Percentiles rank a stretch among this genome's conserved stretches.
These are phyloP conservation scores for Laupala kohalensis DNA, from an alignment of 1,140 invertebrate species.

Conservation along the genomic window DNA sequence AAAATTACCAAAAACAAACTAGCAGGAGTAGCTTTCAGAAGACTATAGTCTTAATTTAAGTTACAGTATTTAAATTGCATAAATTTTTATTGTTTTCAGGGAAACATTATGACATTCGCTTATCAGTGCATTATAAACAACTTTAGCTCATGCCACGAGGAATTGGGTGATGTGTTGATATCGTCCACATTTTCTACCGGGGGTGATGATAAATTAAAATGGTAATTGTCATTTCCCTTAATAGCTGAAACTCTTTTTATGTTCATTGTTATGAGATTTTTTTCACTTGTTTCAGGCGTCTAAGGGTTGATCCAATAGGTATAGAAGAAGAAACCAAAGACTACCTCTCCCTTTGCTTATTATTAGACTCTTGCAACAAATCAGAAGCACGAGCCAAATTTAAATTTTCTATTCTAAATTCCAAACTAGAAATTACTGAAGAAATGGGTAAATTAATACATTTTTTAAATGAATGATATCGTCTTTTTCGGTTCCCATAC, in stretches of 20 bases:
- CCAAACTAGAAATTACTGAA: slow-evolving; percentile 99
- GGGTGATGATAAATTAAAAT: slow-evolving; percentile 98
- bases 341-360: slow-evolving; percentile 94
- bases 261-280: no score
- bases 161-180: slow-evolving; percentile 99
- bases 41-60: no score
- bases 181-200: slow-evolving; percentile 98
- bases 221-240: slow-evolving; percentile 44
- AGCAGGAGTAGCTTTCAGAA: no score
- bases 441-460: slow-evolving; percentile 70
- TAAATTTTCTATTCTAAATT: slow-evolving; percentile 99
- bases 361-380: slow-evolving; percentile 98
- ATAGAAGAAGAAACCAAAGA: slow-evolving; percentile 99
- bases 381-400: slow-evolving; percentile 99
- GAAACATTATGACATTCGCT: slow-evolving; percentile 99
- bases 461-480: neutral
- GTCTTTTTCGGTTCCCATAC: neutral
- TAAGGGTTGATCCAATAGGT: slow-evolving; percentile 98
- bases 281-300: slow-evolving; percentile 58
- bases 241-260: neutral
- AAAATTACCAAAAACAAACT: no score
- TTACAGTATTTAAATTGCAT: no score
- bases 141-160: slow-evolving; percentile 98
- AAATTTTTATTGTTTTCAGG: slow-evolving; percentile 58
- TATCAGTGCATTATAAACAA: slow-evolving; percentile 99